Conservation (phyloP, 2,797 vertebrate genomes). For the Channa striata region DNA sequence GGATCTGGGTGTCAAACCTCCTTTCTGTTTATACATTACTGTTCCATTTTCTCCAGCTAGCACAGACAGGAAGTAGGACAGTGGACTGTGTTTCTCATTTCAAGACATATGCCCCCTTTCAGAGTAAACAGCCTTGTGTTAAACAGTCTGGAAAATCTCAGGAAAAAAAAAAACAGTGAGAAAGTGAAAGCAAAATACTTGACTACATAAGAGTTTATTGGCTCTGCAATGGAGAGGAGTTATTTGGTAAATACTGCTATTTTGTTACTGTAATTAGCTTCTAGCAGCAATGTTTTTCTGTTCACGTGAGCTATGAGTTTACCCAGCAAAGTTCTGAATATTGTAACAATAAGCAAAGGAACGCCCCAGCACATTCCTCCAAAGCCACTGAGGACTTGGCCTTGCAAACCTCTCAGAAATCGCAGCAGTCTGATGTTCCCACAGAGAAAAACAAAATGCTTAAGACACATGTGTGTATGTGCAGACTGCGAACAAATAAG, state of each 20-base stretch:
- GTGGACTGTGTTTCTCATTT: slow-evolving; percentile 35
- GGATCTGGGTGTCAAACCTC: slow-evolving; percentile 38
- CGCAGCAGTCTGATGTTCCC: slow-evolving; percentile 62
- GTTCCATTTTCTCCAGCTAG: slow-evolving; percentile 72
- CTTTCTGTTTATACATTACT: slow-evolving; percentile 66
- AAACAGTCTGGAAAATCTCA: not conserved
- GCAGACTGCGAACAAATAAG: slow-evolving; percentile 35
- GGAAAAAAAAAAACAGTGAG: not conserved
- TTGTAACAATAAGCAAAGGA: slow-evolving; percentile 72
- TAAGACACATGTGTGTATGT: not conserved
- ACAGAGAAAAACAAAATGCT: slow-evolving; percentile 63
- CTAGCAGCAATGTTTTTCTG: slow-evolving; percentile 28
- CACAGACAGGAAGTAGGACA: slow-evolving; percentile 58
- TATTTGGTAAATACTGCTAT: slow-evolving; percentile 19
- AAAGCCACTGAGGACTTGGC: slow-evolving; percentile 64
- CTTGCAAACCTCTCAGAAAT: slow-evolving; percentile 62
- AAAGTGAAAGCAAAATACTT: not conserved
- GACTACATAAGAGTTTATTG: not conserved
- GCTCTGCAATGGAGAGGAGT: slow-evolving; percentile 12
- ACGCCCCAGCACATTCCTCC: slow-evolving; percentile 78
- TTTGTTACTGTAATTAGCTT: slow-evolving; percentile 37
- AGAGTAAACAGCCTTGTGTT: slow-evolving; percentile 26
- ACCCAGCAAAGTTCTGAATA: slow-evolving; percentile 56
- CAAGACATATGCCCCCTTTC: slow-evolving; percentile 13
- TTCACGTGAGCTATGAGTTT: slow-evolving; percentile 53